phyloP scores from a whole-genome alignment of 2,888 invertebrate species.

The Hololepta plana region DNA sequence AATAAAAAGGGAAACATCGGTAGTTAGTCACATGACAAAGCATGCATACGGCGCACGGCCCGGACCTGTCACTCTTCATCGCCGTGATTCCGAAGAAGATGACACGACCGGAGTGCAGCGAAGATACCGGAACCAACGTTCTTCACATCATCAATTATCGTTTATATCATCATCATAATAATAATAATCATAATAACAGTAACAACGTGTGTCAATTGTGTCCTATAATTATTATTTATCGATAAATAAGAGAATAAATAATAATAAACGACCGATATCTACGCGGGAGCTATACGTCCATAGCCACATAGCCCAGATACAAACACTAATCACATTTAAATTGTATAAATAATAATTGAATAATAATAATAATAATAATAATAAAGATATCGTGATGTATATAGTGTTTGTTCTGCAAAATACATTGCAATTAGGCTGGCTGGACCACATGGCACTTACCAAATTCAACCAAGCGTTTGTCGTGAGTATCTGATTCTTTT shows the following conservation, averaged over 20 bases:
- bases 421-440: constrained; percentile 14
- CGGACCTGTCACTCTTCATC: constrained; percentile 12
- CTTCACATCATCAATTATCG: no score
- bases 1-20: constrained; percentile 52
- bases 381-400: constrained; percentile 7
- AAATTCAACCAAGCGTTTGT: constrained; percentile 97
- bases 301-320: constrained; percentile 26
- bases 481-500: constrained; percentile 97
- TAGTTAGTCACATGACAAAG: constrained; percentile 30
- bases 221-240: no score
- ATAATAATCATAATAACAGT: no score
- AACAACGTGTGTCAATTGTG: no score
- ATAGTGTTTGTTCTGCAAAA: constrained; percentile 21
- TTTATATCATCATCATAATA: no score
- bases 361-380: no score
- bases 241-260: no score
- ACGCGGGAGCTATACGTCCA: constrained; percentile 22
- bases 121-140: no score
- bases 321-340: no score
- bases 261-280: no score
- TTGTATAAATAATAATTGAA: no score
- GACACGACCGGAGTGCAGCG: constrained; percentile 12
- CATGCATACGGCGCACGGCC: constrained; percentile 22
- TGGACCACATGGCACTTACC: constrained; percentile 59
- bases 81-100: no score